Conservation (phyloP, 2,888 invertebrate species). For the Drymonia ruficornis region DNA sequence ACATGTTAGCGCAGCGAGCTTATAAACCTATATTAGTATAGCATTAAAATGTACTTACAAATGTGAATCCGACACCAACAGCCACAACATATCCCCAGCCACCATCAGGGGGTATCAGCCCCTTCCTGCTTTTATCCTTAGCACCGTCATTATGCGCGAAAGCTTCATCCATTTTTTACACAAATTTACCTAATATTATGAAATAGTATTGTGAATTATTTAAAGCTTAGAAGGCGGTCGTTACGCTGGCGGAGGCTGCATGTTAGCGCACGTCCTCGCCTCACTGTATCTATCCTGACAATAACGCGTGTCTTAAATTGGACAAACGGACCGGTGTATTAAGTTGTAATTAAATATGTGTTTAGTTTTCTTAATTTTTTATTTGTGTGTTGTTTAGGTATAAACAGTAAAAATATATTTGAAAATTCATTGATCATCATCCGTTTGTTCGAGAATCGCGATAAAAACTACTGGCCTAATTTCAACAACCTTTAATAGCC, state of each 20-base stretch:
- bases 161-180: constrained; percentile 72
- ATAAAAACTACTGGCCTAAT: no score
- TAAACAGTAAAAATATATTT: no score
- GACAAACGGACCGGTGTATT: neutral
- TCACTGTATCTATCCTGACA: constrained; percentile 41
- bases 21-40: no score
- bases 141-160: constrained; percentile 68
- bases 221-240: constrained; percentile 6
- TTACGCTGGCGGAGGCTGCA: constrained; percentile 17
- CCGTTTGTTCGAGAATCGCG: no score
- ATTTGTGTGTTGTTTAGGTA: no score
- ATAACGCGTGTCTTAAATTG: constrained; percentile 24
- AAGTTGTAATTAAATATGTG: neutral
- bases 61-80: constrained; percentile 89
- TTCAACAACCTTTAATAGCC: no score
- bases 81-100: constrained; percentile 93
- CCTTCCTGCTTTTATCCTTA: constrained; percentile 42
- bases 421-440: no score
- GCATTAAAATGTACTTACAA: no score
- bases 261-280: constrained; percentile 48
- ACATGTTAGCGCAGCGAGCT: no score
- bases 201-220: neutral
- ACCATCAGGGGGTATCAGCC: constrained; percentile 87
- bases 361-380: neutral
- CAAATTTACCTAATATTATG: constrained; percentile 8